phyloP scores from a whole-genome alignment of 2,888 invertebrate species.

The Dryocosmus kuriphilus region DNA sequence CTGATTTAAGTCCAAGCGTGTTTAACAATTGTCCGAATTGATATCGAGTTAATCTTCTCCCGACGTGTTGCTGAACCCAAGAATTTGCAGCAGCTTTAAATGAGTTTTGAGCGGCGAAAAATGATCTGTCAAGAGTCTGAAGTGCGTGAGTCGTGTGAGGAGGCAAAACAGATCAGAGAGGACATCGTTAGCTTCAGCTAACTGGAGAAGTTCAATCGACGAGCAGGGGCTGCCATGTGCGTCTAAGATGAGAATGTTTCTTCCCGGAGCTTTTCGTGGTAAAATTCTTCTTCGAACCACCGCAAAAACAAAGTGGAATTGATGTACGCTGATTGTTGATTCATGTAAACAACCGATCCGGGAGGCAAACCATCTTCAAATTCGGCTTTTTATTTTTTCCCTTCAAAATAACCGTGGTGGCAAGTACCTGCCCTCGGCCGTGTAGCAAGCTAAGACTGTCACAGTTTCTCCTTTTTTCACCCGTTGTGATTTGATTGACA shows the following conservation, averaged over 20 bases:
- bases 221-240: conserved; percentile 64
- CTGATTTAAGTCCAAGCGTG: conserved; percentile 47
- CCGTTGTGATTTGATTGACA: conserved; percentile 56
- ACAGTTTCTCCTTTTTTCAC: conserved; percentile 66
- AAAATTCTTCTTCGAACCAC: conserved; percentile 65
- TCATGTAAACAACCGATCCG: conserved; percentile 59
- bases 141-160: conserved; percentile 59
- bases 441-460: conserved; percentile 68
- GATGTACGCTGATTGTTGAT: conserved; percentile 64
- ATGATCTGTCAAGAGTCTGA: conserved; percentile 61
- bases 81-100: conserved; percentile 52
- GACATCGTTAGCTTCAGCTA: conserved; percentile 55
- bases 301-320: conserved; percentile 59
- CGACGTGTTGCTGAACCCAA: conserved; percentile 53
- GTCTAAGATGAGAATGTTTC: conserved; percentile 64
- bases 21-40: conserved; percentile 53
- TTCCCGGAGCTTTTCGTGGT: conserved; percentile 63
- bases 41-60: conserved; percentile 51
- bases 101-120: conserved; percentile 64
- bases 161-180: no score
- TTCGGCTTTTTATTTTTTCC: conserved; percentile 61
- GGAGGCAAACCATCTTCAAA: conserved; percentile 60
- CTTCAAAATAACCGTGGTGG: conserved; percentile 63
- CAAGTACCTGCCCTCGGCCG: conserved; percentile 64
- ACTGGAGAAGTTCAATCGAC: conserved; percentile 56